A percentile compares a stretch with the other conserved stretches of the same genome.
phyloP scores from a whole-genome alignment of 2,797 vertebrate species.

The Neostethus bicornis region DNA sequence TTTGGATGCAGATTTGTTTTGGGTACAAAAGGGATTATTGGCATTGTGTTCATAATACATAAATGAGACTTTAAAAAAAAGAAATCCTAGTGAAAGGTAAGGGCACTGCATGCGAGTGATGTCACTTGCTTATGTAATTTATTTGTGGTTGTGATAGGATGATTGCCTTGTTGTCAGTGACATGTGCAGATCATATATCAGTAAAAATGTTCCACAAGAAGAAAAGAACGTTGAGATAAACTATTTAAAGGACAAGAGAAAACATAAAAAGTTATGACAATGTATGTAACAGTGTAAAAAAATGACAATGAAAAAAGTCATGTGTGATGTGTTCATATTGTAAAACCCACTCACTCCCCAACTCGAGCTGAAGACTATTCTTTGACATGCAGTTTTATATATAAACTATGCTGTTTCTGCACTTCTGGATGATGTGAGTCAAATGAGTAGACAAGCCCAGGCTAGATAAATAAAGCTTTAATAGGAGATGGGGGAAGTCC shows the following conservation, averaged over 20 bases:
- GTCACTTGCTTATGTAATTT: too few species aligned
- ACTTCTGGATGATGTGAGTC: constrained; percentile 54
- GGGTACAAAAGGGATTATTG: constrained; percentile 26
- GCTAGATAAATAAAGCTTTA: constrained; percentile 56
- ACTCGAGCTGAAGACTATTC: constrained; percentile 53
- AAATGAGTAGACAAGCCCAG: constrained; percentile 54
- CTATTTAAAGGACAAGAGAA: neutral
- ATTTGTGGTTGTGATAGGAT: too few species aligned
- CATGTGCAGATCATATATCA: constrained; percentile 19
- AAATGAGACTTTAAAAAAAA: constrained; percentile 45
- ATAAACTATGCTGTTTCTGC: constrained; percentile 56
- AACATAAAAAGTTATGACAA: too few species aligned
- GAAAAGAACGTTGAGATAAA: neutral
- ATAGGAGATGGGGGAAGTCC: constrained; percentile 19
- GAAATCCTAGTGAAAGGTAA: constrained; percentile 40
- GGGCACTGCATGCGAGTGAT: too few species aligned
- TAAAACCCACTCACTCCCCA: constrained; percentile 32
- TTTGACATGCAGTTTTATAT: constrained; percentile 63
- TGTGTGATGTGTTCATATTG: constrained; percentile 53
- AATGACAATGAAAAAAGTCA: constrained; percentile 9
- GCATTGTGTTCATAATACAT: too few species aligned
- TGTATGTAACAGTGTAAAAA: too few species aligned
- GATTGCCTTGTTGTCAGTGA: too few species aligned
- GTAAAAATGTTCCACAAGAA: neutral
- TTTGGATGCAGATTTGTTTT: constrained; percentile 42